Evolutionary conservation across 2,113 vertebrate species (phyloP), one percentile per base, ranked within the genome.

Genomic region (Rhadina sibilatrix): DNA sequence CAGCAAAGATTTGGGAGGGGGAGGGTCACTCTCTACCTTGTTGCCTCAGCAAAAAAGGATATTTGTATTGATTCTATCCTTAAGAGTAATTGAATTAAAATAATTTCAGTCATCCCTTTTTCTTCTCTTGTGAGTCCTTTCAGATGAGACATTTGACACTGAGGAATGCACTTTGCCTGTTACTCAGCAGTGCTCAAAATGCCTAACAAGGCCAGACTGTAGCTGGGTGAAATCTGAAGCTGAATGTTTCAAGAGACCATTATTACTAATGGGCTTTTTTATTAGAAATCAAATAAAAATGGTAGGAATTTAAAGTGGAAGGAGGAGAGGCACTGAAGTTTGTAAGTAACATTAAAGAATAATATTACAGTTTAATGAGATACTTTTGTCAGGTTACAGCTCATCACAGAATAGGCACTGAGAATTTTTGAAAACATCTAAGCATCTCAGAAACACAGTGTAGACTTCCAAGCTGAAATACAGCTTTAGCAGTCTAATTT

Each of bases 191-290:
- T 3, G 11, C 64, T 95, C 57, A 50, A 90, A 90, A 92, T 68
- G n/a, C 25, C 27, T 56, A 64, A 96, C n/a, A 80, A 78, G 56
- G n/a, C 44, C 44, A 78, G 53, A 37, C 64, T 50, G 31, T 47
- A 87, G 64, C 60, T 77, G 42, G 60, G 44, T 78, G 92, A 93
- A 95, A 93, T 61, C 52, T 60, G 76, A 93, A 92, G 76, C 85
- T 64, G 60, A 90, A 68, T 81, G 40, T 60, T 95, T 90, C 80
- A 75, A 87, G 76, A 49, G 79, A 83, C 64, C 49, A 76, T 92
- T 94, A 89, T 71, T 89, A 84, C 72, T 89, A 95, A 96, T 78
- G 69, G 80, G 64, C 30, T 95, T 90, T 97, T 96, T 93, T 93
- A 94, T 84, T 83, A 83, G 90, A 94, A 96, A 90, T 90, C 69